Evolutionary conservation across 1,140 invertebrate species (phyloP).

Genomic region (Drosophila baimaii): DNA sequence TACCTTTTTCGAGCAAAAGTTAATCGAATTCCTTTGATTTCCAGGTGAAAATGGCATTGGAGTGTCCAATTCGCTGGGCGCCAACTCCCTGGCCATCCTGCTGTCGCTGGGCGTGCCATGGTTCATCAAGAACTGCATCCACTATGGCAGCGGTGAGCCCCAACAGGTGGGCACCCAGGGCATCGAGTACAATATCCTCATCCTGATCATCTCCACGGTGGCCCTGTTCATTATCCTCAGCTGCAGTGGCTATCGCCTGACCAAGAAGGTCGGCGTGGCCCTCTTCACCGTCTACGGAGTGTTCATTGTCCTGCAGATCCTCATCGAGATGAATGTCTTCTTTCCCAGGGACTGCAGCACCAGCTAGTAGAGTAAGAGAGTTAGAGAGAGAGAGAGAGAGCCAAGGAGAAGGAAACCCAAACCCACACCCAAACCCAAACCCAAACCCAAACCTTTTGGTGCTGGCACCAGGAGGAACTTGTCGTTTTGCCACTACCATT

Average conservation of each 20-base stretch:
- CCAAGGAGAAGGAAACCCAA: neutral
- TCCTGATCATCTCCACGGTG: slow-evolving; percentile 86
- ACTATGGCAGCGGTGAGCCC: slow-evolving; percentile 78
- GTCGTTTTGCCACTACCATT: neutral
- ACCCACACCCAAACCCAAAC: neutral
- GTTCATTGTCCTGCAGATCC: slow-evolving; percentile 84
- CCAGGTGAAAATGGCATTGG: slow-evolving; percentile 93
- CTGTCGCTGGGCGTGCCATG: slow-evolving; percentile 94
- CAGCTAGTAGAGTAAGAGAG: no score
- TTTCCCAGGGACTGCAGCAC: slow-evolving; percentile 69
- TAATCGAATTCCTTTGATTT: slow-evolving; percentile 24
- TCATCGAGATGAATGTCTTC: slow-evolving; percentile 84
- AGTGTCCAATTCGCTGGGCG: slow-evolving; percentile 93
- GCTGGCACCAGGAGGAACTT: slow-evolving; percentile 29
- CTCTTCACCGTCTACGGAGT: slow-evolving; percentile 87
- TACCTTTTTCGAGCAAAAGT: neutral
- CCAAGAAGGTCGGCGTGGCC: slow-evolving; percentile 86
- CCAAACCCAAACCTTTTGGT: slow-evolving; percentile 6
- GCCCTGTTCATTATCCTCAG: slow-evolving; percentile 86
- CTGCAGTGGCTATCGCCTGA: slow-evolving; percentile 86
- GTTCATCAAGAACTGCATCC: slow-evolving; percentile 89
- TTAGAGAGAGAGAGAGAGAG: neutral
- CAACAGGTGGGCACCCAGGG: slow-evolving; percentile 83
- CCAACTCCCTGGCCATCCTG: slow-evolving; percentile 93
- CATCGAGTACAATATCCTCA: slow-evolving; percentile 87